Evolutionary conservation across 2,797 vertebrate species (phyloP), one percentile per base, ranked within the genome.

Genomic region (Epinephelus coioides): DNA sequence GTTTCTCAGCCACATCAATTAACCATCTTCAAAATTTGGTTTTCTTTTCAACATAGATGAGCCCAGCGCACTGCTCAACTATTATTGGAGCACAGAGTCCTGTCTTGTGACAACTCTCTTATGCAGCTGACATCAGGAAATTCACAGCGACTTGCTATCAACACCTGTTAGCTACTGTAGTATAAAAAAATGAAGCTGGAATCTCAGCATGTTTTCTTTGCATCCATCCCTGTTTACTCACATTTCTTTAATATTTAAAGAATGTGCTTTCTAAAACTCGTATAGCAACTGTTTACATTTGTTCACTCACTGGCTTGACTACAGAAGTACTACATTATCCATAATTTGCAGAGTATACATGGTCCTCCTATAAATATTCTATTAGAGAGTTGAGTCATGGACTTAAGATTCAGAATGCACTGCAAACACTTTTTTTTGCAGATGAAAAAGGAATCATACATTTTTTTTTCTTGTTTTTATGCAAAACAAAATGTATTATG

Each of bases 361-460:
- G 76, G 73, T 74, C 4, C n/a, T 13, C 53, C 69, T 27, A 83
- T 92, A 53, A 84, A 91, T 90, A 86, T 91, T 89, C 89, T 18
- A 92, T 80, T 25, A 56, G 15, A 34, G 12, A 60, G 46, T 65
- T 84, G 69, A 90, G 72, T 86, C 59, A 55, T 51, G 27, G 43
- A 14, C 60, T 85, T 71, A 56, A 69, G 15, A 78, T 76, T 74
- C 55, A 68, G 43, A 79, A 78, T 62, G 60, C 56, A 59, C 30
- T 44, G 49, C 54, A 80, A 73, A 79, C 38, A 44, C 9, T 4
- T 49, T 40, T 49, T 49, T 75, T 19, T 60, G 23, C 38, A 68
- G 23, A 73, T 73, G 18, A 17, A 72, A 66, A 57, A 2, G 1
- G 62, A 56, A 62, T 23, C 1, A 56, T 7, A 27, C 21, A 23